Evolutionary conservation across 1,140 invertebrate species (phyloP).

Genomic region (Anoplolepis gracilipes): DNA sequence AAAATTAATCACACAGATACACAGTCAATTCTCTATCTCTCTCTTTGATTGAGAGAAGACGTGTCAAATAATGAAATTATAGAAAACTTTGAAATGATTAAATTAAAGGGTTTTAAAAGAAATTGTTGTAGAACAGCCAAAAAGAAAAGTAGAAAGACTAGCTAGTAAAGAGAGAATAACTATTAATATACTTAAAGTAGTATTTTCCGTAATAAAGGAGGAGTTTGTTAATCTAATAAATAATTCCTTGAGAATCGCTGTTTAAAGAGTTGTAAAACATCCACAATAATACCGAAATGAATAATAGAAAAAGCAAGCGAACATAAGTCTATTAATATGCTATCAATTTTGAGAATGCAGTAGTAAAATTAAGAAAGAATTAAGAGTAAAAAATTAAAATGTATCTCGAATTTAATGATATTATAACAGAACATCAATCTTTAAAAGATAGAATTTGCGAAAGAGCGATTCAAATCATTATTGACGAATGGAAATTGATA

Average conservation of each 20-base stretch:
- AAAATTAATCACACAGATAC: no score
- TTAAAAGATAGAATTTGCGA: slow-evolving; percentile 33
- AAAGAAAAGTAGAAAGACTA: slow-evolving; percentile 28
- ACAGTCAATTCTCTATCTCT: no score
- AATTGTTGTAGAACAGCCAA: slow-evolving; percentile 9
- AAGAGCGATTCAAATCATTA: background rate
- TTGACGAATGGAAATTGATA: no score
- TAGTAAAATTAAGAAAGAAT: no score
- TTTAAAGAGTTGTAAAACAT: slow-evolving; percentile 67
- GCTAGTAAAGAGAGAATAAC: slow-evolving; percentile 40
- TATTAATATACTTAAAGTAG: slow-evolving; percentile 1
- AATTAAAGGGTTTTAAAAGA: background rate
- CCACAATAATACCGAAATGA: slow-evolving; percentile 62
- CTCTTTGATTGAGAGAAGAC: no score
- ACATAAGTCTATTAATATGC: no score
- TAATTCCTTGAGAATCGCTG: slow-evolving; percentile 41
- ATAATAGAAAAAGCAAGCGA: no score
- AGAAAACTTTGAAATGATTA: slow-evolving; percentile 17
- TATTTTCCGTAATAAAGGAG: slow-evolving; percentile 12
- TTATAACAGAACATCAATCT: slow-evolving; percentile 50
- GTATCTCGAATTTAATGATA: slow-evolving; percentile 44
- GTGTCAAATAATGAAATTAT: no score
- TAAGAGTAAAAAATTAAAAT: no score
- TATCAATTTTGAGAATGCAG: no score
- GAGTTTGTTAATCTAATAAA: slow-evolving; percentile 59